A percentile compares a stretch with the other conserved stretches of the same genome.
These are phyloP conservation scores for Neodiprion virginianus DNA, from an alignment of 1,140 invertebrate species.

Conservation along the genomic window DNA sequence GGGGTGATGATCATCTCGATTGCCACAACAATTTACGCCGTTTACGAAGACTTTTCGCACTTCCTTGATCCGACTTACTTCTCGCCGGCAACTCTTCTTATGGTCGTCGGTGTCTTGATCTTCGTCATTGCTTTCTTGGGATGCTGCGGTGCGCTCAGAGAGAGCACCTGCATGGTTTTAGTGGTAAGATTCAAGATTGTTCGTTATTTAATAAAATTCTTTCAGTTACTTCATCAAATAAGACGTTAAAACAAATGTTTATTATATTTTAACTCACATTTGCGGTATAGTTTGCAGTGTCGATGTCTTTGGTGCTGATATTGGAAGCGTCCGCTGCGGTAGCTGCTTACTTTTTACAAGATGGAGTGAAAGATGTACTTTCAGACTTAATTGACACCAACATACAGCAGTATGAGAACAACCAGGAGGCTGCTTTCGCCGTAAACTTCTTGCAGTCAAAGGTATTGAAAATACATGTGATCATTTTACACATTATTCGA, in stretches of 20 bases:
- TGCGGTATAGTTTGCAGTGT: conserved; percentile 79
- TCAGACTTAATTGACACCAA: conserved; percentile 65
- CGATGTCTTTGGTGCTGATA: conserved; percentile 78
- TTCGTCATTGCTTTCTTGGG: conserved; percentile 82
- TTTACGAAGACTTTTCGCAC: conserved; percentile 76
- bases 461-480: conserved; percentile 57
- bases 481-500: neutral
- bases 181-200: conserved; percentile 65
- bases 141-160: conserved; percentile 81
- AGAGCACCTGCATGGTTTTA: conserved; percentile 83
- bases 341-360: conserved; percentile 76
- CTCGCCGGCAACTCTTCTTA: conserved; percentile 76
- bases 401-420: conserved; percentile 64
- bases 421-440: conserved; percentile 58
- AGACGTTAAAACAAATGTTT: conserved; percentile 8
- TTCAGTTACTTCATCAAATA: neutral
- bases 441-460: conserved; percentile 73
- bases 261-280: conserved; percentile 47
- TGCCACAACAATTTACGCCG: conserved; percentile 76
- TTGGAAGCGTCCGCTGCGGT: conserved; percentile 84
- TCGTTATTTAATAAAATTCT: conserved; percentile 26
- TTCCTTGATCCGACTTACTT: conserved; percentile 74
- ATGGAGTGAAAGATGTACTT: conserved; percentile 66
- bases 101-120: conserved; percentile 78
- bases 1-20: conserved; percentile 78